Conservation (phyloP, 1,140 invertebrate genomes). For the Anastatus disparis region DNA sequence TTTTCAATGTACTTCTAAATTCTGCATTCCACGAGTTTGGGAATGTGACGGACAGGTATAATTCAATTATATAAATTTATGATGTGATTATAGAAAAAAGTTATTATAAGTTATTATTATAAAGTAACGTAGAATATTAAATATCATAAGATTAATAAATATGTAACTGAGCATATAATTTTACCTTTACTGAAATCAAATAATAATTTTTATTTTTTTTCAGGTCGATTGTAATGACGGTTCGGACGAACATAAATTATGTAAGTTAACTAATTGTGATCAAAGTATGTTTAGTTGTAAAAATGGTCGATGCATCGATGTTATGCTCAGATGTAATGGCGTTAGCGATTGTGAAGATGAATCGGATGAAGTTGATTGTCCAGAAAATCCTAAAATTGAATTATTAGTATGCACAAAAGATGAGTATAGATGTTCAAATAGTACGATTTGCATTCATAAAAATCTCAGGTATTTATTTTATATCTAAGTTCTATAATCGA, state of each 20-base stretch:
- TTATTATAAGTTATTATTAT: too few relatives aligned
- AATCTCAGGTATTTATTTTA: constrained; percentile 24
- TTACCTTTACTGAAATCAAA: too few relatives aligned
- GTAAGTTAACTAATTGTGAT: constrained; percentile 60
- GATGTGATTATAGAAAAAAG: too few relatives aligned
- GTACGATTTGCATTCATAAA: constrained; percentile 17
- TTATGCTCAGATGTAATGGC: constrained; percentile 63
- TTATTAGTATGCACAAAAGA: constrained; percentile 7
- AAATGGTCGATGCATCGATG: constrained; percentile 66
- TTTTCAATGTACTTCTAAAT: constrained; percentile 69
- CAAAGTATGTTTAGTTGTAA: constrained; percentile 70
- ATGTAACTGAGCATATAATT: too few relatives aligned
- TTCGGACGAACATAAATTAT: constrained; percentile 77
- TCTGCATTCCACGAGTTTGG: constrained; percentile 81
- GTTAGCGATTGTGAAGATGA: constrained; percentile 76
- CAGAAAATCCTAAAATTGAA: not conserved
- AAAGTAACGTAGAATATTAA: too few relatives aligned
- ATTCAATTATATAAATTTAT: too few relatives aligned
- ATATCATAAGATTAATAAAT: too few relatives aligned
- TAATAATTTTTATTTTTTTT: too few relatives aligned
- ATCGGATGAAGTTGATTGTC: constrained; percentile 72
- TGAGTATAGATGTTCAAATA: constrained; percentile 32
- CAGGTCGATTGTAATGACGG: constrained; percentile 77
- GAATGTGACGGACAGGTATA: constrained; percentile 79
- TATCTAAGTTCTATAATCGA: too few relatives aligned